A percentile compares a stretch with the other conserved stretches of the same genome.
These are phyloP conservation scores for Holothuria leucospilota DNA, from an alignment of 53 echinoderm and acorn worm genomes.

Conservation along the genomic window DNA sequence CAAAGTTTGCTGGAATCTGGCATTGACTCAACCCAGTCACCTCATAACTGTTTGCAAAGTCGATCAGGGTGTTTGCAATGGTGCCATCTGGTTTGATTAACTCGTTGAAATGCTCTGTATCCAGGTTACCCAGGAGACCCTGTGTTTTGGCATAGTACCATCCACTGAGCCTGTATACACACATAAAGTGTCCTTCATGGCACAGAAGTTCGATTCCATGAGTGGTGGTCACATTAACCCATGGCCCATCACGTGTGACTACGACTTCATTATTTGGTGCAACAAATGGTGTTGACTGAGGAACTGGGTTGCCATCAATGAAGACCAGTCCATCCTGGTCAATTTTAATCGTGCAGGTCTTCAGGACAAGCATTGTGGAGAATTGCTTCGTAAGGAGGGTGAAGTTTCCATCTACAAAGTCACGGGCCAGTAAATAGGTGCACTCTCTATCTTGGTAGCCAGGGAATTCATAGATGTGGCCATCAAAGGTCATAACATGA, in stretches of 20 bases:
- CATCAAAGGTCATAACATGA: conserved; percentile 93
- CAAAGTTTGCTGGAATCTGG: conserved; percentile 50
- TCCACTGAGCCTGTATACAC: conserved; percentile 86
- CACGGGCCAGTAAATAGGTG: conserved; percentile 89
- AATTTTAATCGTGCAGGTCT: conserved; percentile 60
- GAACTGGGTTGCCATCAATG: conserved; percentile 67
- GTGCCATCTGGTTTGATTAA: conserved; percentile 75
- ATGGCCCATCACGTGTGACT: conserved; percentile 79
- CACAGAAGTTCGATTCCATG: conserved; percentile 82
- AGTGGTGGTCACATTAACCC: conserved; percentile 83
- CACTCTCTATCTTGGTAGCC: conserved; percentile 61
- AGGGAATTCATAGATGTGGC: conserved; percentile 85
- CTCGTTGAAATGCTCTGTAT: conserved; percentile 81
- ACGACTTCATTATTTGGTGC: conserved; percentile 63
- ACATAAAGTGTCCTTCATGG: conserved; percentile 72
- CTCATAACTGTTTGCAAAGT: conserved; percentile 82
- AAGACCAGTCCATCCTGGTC: conserved; percentile 61
- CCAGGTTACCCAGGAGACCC: conserved; percentile 89
- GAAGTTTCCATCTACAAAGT: conserved; percentile 95
- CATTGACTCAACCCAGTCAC: conserved; percentile 60
- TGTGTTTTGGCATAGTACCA: conserved; percentile 98
- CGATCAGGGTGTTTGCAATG: conserved; percentile 61
- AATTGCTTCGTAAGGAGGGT: conserved; percentile 76
- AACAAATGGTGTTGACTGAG: conserved; percentile 80
- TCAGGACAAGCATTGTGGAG: conserved; percentile 67